phyloP scores from a whole-genome alignment of 2,113 vertebrate species.

The Oceanodroma tethys region DNA sequence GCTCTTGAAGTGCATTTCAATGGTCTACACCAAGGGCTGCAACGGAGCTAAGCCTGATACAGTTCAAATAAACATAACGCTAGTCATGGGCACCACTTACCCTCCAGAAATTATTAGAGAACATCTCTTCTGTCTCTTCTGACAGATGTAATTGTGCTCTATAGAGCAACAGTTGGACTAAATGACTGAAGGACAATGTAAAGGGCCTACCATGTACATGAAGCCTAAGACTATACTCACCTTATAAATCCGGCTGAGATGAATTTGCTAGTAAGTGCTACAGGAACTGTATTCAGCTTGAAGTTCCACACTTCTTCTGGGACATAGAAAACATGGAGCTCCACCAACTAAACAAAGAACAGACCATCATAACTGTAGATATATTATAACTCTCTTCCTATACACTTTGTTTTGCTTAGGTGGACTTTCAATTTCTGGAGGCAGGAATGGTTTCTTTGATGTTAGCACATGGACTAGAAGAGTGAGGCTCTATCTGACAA shows the following conservation, averaged over 20 bases:
- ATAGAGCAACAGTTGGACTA: background rate
- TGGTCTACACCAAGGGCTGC: background rate
- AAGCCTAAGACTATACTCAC: slow-evolving; percentile 59
- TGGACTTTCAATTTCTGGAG: background rate
- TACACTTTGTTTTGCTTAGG: background rate
- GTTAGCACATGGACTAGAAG: background rate
- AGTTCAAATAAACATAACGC: background rate
- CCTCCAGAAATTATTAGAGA: background rate
- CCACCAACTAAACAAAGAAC: slow-evolving; percentile 80
- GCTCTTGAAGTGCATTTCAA: background rate
- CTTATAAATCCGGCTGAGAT: slow-evolving; percentile 92
- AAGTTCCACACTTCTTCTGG: slow-evolving; percentile 88
- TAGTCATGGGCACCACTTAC: background rate
- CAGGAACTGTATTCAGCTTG: slow-evolving; percentile 85
- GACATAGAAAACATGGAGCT: slow-evolving; percentile 89
- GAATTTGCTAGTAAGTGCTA: slow-evolving; percentile 81
- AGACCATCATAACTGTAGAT: slow-evolving; percentile 10
- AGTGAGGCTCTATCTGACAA: background rate
- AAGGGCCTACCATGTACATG: background rate
- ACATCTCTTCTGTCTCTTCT: background rate
- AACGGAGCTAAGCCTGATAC: background rate
- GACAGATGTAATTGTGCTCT: background rate
- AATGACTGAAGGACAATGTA: background rate
- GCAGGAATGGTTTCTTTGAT: background rate
- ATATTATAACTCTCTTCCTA: background rate